Evolutionary conservation across 2,888 invertebrate species (phyloP), one percentile per base, ranked within the genome.

Genomic region (Heliconius charithonia): DNA sequence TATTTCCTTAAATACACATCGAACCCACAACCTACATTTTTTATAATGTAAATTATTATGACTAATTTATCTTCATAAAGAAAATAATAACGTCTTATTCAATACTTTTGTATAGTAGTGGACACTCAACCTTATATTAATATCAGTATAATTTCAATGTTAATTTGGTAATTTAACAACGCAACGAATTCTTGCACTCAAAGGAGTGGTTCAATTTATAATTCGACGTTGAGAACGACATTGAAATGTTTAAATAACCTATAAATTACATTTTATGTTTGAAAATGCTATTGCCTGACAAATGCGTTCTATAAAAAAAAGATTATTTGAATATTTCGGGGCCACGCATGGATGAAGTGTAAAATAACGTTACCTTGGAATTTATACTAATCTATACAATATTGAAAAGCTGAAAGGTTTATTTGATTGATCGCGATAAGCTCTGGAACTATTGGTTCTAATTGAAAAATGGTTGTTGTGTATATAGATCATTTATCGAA

Each of bases 131-230:
- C 27, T 78, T 73, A 62, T 56, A 62, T 29, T 45, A 10, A 13
- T 74, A 62, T 78, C 67, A 74, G 66, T 78, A 66, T 75, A 78
- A 78, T 78, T 59, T 65, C 77, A 78, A 78, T 78, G 77, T 78
- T 78, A 78, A 78, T 78, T 77, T 77, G 71, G 77, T 73, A 74
- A 78, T 74, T 67, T 78, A 78, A 67, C 77, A 67, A 66, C 37
- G 56, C 66, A 73, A 62, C 77, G 32, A 78, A 78, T 78, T 78
- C 72, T 74, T 78, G 72, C 66, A 75, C 65, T 59, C 66, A 59
- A 63, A 78, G 77, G 73, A 66, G 77, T 78, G 73, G 77, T 73
- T 73, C 56, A 69, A 32, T 73, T 66, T 66, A 73, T 74, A 51
- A 51, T 73, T 62, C 65, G 51, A 78, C 32, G 56, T 73, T 16